These are phyloP conservation scores for Xenops minutus DNA, from an alignment of 2,797 vertebrate species.

Conservation along the genomic window DNA sequence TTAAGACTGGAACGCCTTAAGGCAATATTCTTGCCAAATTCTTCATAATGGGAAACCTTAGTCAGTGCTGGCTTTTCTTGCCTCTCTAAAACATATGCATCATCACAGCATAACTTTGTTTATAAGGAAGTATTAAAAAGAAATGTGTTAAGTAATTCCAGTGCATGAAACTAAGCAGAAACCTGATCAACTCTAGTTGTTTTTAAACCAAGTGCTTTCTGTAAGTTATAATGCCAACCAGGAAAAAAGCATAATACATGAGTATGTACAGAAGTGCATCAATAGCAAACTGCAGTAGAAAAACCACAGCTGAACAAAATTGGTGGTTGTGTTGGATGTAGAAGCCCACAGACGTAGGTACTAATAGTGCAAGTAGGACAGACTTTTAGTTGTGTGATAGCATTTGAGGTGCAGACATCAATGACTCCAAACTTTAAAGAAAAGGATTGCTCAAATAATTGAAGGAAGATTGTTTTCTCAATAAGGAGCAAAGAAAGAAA, in stretches of 20 bases:
- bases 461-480: not conserved
- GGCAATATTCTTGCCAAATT: slow-evolving; percentile 9
- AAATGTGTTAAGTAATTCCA: not conserved
- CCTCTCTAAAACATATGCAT: not conserved
- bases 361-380: not conserved
- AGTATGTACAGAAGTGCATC: not conserved
- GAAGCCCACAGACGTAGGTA: not conserved
- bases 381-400: not conserved
- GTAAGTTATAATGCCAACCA: not conserved
- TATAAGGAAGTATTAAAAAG: not conserved
- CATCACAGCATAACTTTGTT: not conserved
- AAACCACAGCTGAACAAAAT: not conserved
- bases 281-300: not conserved
- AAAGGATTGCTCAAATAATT: not conserved
- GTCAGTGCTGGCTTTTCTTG: not conserved
- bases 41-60: not conserved
- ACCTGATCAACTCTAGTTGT: not conserved
- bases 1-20: not conserved
- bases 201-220: not conserved
- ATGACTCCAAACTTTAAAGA: not conserved
- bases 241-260: not conserved
- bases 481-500: not conserved
- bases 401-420: not conserved
- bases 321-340: not conserved
- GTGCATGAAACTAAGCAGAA: not conserved